Percentiles rank a stretch among this genome's conserved stretches.
Conservation (phyloP, 2,888 invertebrate genomes). For the Ornithoptera alexandrae region DNA sequence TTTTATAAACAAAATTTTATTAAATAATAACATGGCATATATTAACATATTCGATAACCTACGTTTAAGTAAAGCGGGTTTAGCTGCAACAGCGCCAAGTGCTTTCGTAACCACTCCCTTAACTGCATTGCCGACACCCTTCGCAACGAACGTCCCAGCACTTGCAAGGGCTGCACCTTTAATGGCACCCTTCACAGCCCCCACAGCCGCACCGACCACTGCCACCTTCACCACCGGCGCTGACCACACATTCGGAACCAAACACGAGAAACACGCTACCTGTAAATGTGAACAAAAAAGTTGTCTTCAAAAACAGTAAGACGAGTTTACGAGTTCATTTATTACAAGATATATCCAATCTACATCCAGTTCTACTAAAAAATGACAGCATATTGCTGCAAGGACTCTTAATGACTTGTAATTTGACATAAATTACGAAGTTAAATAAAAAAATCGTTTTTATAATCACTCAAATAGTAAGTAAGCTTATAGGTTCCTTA, state of each 20-base stretch:
- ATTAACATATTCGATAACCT: background rate
- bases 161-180: slow-evolving; percentile 33
- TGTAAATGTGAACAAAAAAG: slow-evolving; percentile 32
- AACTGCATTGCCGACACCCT: slow-evolving; percentile 10
- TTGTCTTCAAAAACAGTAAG: background rate
- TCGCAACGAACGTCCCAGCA: slow-evolving; percentile 26
- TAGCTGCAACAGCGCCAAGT: slow-evolving; percentile 35
- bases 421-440: no score
- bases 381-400: no score
- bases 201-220: slow-evolving; percentile 30
- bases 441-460: no score
- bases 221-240: slow-evolving; percentile 38
- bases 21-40: background rate
- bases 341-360: background rate
- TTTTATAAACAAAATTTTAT: background rate
- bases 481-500: no score
- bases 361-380: no score
- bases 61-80: slow-evolving; percentile 38
- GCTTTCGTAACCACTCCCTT: slow-evolving; percentile 32
- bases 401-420: no score
- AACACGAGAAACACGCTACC: slow-evolving; percentile 50
- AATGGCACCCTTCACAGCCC: slow-evolving; percentile 28
- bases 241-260: slow-evolving; percentile 42
- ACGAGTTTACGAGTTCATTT: background rate
- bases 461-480: no score